phyloP scores from a whole-genome alignment of 2,888 invertebrate species.

The Hermaeophaga mercurialis region DNA sequence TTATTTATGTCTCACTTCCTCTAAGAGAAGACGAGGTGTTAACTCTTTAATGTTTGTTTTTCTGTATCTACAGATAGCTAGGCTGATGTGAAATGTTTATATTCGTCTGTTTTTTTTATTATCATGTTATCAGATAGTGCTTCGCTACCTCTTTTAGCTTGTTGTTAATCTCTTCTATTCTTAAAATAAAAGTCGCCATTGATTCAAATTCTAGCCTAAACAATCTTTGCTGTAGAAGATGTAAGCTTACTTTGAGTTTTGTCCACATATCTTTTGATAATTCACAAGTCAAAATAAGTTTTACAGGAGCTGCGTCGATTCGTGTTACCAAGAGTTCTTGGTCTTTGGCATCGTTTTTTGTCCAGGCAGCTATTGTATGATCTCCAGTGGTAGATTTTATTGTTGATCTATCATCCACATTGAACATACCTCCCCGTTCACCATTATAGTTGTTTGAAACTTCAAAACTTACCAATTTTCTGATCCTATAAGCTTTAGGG shows the following conservation, averaged over 20 bases:
- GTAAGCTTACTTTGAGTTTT: constrained; percentile 34
- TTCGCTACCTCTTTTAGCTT: too few species aligned
- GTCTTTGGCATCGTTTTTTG: constrained; percentile 36
- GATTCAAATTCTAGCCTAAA: constrained; percentile 22
- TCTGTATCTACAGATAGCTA: too few species aligned
- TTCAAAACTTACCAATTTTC: too few species aligned
- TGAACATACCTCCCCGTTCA: constrained; percentile 21
- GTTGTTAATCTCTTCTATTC: constrained; percentile 34
- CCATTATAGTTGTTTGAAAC: constrained; percentile 30
- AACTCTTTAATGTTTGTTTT: too few species aligned
- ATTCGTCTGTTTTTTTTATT: too few species aligned
- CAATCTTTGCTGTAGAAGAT: constrained; percentile 28
- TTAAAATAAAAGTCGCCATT: constrained; percentile 24
- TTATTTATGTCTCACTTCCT: too few species aligned
- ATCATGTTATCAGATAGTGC: too few species aligned
- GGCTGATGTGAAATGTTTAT: too few species aligned
- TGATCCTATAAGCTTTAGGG: too few species aligned
- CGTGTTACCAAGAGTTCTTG: constrained; percentile 23
- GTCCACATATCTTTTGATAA: constrained; percentile 34
- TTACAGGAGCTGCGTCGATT: constrained; percentile 33
- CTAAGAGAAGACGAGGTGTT: too few species aligned
- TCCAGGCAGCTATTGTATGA: constrained; percentile 27
- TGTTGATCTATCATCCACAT: constrained; percentile 5
- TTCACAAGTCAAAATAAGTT: constrained; percentile 32
- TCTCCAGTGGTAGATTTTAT: constrained; percentile 11